Evolutionary conservation across 2,113 vertebrate genomes (phyloP), one percentile per base, ranked within the genome.

Genomic region (Furnarius figulus): DNA sequence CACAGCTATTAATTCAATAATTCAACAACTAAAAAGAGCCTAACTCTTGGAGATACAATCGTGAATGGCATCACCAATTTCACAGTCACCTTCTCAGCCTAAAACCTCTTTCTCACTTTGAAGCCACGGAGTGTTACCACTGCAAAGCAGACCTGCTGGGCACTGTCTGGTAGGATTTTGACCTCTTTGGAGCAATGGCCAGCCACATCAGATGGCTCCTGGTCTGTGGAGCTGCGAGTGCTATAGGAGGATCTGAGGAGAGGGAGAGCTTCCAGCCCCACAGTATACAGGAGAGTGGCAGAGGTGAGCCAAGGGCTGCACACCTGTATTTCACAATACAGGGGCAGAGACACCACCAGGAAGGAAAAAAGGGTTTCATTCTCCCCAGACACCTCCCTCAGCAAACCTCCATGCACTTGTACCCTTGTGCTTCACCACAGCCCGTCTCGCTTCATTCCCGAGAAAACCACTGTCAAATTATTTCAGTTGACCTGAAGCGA

Each of bases 231-330:
- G 37, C 37, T 42, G 14, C 18, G 31, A n/a, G 24, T 1, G 3
- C 58, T 62, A 14, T 0, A 61, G 33, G 8, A 70, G 10, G 15
- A 58, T 13, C 24, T 10, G 14, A 73, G 49, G 18, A 82, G 14
- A 30, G 3, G 22, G n/a, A 58, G 22, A 62, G 24, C 53, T 85
- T 31, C 46, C n/a, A 80, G 59, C 18, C 50, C 25, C 8, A 3
- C 1, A 27, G 5, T 3, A 37, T 70, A 31, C 0, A 24, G 14
- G 9, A 74, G 16, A 19, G 20, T 3, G 6, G 35, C 0, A 0
- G 56, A 84, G 82, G 8, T 30, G 8, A 56, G 17, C 1, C 0
- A 91, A 73, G 33, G 33, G 72, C 35, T 61, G 25, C 49, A 61
- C 28, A 65, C 14, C 17, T 40, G 19, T 55, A 9, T 53, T 78